phyloP scores from a whole-genome alignment of 1,140 invertebrate genomes.

The Pseudomyrmex sp. region DNA sequence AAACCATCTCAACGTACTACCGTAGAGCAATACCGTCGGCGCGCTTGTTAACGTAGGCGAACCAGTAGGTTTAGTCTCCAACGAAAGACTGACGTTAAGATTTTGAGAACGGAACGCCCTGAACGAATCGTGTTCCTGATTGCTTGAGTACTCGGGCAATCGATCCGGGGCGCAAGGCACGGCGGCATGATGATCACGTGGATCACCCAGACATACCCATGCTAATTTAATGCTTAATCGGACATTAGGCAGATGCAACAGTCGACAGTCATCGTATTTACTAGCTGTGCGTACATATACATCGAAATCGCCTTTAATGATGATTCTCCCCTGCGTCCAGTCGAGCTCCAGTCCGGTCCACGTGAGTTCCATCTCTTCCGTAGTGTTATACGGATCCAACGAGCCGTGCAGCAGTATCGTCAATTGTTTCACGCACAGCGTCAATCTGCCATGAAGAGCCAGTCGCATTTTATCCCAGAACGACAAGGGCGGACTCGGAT shows the following conservation, averaged over 20 bases:
- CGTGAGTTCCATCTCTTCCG: slow-evolving; percentile 99
- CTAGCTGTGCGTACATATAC: slow-evolving; percentile 97
- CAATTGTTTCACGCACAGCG: slow-evolving; percentile 93
- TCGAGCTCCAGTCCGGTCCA: slow-evolving; percentile 97
- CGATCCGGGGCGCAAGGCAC: slow-evolving; percentile 98
- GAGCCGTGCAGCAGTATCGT: slow-evolving; percentile 97
- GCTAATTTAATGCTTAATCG: slow-evolving; percentile 94
- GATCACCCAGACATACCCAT: slow-evolving; percentile 97
- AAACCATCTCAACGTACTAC: slow-evolving; percentile 97
- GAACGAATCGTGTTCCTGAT: slow-evolving; percentile 95
- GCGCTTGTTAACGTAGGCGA: slow-evolving; percentile 88
- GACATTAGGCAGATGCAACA: slow-evolving; percentile 96
- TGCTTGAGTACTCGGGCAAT: slow-evolving; percentile 98
- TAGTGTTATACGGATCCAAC: slow-evolving; percentile 98
- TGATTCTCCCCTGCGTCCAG: slow-evolving; percentile 95
- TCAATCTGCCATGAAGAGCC: slow-evolving; percentile 96
- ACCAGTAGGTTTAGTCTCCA: slow-evolving; percentile 93
- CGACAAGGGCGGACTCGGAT: slow-evolving; percentile 96
- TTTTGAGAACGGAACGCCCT: slow-evolving; percentile 97
- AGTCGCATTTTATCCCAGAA: slow-evolving; percentile 99
- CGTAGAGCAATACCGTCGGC: slow-evolving; percentile 94
- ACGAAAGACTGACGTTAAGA: slow-evolving; percentile 93
- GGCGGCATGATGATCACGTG: slow-evolving; percentile 98
- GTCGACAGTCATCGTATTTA: slow-evolving; percentile 98
- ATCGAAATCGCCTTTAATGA: slow-evolving; percentile 86